Base-by-base conservation (phyloP, 2,797 vertebrate genomes). In the Urocyon cinereoargenteus region DNA sequence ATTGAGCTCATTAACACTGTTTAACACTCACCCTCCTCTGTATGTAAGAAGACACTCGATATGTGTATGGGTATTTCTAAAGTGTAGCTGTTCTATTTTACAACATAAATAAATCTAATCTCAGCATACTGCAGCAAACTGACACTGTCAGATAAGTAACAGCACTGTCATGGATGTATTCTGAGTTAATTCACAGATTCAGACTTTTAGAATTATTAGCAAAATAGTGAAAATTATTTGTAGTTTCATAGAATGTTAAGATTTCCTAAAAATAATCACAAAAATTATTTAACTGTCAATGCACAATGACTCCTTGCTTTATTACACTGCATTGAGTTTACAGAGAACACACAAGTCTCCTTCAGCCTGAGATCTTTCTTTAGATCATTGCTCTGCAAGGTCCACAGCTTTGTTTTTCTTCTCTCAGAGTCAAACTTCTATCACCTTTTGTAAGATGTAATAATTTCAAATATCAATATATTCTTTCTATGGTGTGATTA, bases 131-230 rank as follows among this genome's bases (percentile, higher is more conserved):
- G 12, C 13, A 4, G 9, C 26, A 72, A 45, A 31, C 0, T 26
- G 72, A n/a, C 62, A 15, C 34, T 15, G 14, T 18, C 16, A 21
- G 36, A 8, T 18, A 14, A 11, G 31, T 26, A 18, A 19, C 24
- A 53, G 36, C 16, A 4, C 31, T 2, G 9, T 22, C 28, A 2
- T 0, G 0, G 36, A 26, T 3, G 2, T 0, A 6, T 31, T 40
- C 78, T 28, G 70, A 53, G 2, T 36, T 92, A 22, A 21, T 59
- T 24, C 34, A 34, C 24, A 15, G 53, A 53, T 11, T 45, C n/a
- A 83, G 24, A 51, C 12, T 75, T 92, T 14, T 40, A 53, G 31
- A 31, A 19, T 40, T n/a, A 21, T 45, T 36, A 59, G 66, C 40
- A 51, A 96, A 92, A 72, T 1, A 22, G 59, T 45, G 70, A 51